Conservation (phyloP, 2,888 invertebrate species). For the Hololepta plana region DNA sequence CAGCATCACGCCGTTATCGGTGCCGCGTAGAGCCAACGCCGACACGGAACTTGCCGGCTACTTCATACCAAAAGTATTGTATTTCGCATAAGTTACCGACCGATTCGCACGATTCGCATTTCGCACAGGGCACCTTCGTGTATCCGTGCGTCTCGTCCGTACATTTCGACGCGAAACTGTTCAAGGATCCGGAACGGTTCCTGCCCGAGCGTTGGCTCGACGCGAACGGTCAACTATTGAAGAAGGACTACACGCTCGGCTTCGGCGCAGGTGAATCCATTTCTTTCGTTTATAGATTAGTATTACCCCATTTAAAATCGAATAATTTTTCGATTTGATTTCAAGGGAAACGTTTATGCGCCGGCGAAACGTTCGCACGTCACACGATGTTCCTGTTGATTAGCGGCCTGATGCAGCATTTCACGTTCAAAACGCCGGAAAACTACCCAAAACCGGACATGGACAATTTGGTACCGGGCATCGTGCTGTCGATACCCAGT, state of each 20-base stretch:
- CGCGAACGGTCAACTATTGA: conserved; percentile 32
- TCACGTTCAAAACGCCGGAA: conserved; percentile 18
- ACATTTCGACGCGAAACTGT: conserved; percentile 36
- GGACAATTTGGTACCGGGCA: no score
- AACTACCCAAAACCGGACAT: no score
- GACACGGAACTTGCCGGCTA: conserved; percentile 52
- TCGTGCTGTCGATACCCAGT: no score
- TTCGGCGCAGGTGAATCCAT: conserved; percentile 42
- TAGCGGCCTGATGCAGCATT: conserved; percentile 42
- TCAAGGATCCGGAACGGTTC: conserved; percentile 47
- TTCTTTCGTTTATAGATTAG: background rate
- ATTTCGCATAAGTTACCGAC: no score
- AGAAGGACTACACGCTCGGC: conserved; percentile 39
- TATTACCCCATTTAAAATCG: background rate
- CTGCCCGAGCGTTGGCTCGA: conserved; percentile 47
- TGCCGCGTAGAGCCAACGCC: conserved; percentile 36
- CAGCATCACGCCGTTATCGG: conserved; percentile 22
- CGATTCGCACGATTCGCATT: background rate
- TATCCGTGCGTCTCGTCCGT: conserved; percentile 25
- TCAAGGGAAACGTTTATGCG: conserved; percentile 45
- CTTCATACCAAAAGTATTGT: conserved; percentile 54
- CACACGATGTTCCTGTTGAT: conserved; percentile 44
- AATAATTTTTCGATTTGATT: conserved; percentile 6
- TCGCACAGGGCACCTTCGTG: conserved; percentile 15
- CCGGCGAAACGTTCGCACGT: conserved; percentile 52